Evolutionary conservation across 1,140 invertebrate species (phyloP), one percentile per base, ranked within the genome.

Genomic region (Zaprionus ornatus): DNA sequence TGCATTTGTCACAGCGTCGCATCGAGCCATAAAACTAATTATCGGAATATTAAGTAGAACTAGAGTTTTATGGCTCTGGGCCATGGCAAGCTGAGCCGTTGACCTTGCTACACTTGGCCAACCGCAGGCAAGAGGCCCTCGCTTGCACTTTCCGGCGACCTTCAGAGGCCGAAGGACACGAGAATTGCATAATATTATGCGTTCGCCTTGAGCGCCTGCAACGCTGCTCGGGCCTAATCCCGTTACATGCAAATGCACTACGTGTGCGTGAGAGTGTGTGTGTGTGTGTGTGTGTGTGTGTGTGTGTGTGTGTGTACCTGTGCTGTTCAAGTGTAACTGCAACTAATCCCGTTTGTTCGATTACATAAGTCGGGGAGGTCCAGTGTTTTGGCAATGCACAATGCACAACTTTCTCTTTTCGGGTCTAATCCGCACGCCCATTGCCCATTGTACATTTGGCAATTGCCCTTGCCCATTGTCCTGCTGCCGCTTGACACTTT

Each of bases 91-190:
- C 32, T 29, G 32, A 35, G 45, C 55, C 59, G 52, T 27, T 85
- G 82, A 85, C 85, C 85, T 88, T 88, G 85, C 81, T 77, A 90
- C 86, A 88, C 17, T 90, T 90, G 52, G 55, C 45, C 52, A 62
- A 80, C 76, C 75, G 62, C 78, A 80, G 4, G 50, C 42, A 57
- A 57, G 60, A 65, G 48, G 68, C 60, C 56, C 25, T n/a, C 67
- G 77, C 85, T 82, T 90, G 79, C 81, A 81, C 85, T 90, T 85
- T 90, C 73, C 63, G 15, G 37, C 69, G 86, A 72, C 85, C 86
- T 85, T 90, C 72, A 69, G 45, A 19, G 29, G 19, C 27, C 13
- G n/a, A 54, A 25, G 37, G 19, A 60, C 29, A 17, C 13, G 32
- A 35, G 5, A 55, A 72, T 90, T 85, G 70, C 86, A 90, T 84